Evolutionary conservation across 2,113 vertebrate species (phyloP).

Genomic region (Haemorhous mexicanus): DNA sequence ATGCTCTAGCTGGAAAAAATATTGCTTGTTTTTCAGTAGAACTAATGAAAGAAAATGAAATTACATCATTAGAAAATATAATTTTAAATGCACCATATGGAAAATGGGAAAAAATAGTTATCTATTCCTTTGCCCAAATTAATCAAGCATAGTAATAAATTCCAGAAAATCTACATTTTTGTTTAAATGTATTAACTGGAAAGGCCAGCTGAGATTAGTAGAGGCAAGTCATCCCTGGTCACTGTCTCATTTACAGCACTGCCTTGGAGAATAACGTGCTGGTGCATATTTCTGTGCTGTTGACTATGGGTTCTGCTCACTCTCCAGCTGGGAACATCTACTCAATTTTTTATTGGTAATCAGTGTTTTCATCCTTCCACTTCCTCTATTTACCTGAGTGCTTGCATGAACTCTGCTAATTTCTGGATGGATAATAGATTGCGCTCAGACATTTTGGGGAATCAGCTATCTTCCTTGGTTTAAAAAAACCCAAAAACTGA

Average conservation of each 20-base stretch:
- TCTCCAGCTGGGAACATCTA: conserved; percentile 35
- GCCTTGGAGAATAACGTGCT: conserved; percentile 55
- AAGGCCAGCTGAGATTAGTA: conserved; percentile 51
- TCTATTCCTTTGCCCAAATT: background rate
- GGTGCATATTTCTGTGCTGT: conserved; percentile 60
- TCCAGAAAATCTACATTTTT: conserved; percentile 36
- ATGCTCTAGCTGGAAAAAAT: conserved; percentile 7
- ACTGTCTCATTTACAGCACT: conserved; percentile 52
- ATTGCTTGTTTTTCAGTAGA: conserved; percentile 30
- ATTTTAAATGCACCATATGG: conserved; percentile 1
- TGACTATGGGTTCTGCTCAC: conserved; percentile 58
- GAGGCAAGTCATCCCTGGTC: conserved; percentile 29
- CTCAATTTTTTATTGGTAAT: conserved; percentile 36
- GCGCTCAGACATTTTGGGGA: background rate
- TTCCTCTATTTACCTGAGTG: conserved; percentile 58
- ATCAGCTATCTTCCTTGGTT: background rate
- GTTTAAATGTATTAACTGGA: conserved; percentile 51
- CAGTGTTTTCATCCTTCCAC: conserved; percentile 5
- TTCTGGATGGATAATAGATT: conserved; percentile 27
- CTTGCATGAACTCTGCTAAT: conserved; percentile 28
- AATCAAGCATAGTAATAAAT: conserved; percentile 38
- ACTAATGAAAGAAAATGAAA: conserved; percentile 38
- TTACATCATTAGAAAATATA: background rate
- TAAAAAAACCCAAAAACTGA: background rate
- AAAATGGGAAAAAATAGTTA: conserved; percentile 24